phyloP scores from a whole-genome alignment of 2,113 vertebrate genomes.

The Cryptomyrus ogoouensis region DNA sequence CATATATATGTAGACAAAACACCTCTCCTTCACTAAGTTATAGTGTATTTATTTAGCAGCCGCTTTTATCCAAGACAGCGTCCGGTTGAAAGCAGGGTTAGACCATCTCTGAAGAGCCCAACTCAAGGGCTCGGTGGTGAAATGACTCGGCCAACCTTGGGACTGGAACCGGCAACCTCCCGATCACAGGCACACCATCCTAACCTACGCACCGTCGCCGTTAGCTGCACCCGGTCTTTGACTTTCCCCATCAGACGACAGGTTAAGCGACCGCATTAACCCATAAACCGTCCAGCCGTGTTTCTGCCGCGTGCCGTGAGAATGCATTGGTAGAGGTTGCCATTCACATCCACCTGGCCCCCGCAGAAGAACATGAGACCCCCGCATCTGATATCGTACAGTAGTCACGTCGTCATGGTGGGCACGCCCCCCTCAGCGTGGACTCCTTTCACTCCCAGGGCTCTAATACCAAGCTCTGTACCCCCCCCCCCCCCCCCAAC shows the following conservation, averaged over 20 bases:
- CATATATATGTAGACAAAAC: neutral
- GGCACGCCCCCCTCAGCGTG: neutral
- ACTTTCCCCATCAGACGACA: neutral
- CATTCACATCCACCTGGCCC: neutral
- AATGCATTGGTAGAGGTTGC: neutral
- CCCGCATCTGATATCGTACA: neutral
- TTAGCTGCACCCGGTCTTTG: neutral
- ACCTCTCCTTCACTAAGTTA: neutral
- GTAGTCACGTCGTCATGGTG: neutral
- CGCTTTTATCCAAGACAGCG: neutral
- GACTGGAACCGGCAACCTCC: neutral
- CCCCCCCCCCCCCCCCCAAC: slow-evolving; percentile 6
- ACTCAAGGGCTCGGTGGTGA: neutral
- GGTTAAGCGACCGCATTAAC: neutral
- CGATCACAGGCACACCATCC: neutral
- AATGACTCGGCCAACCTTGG: neutral
- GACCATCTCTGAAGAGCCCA: neutral
- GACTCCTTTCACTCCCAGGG: neutral
- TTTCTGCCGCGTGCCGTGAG: neutral
- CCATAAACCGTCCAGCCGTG: neutral
- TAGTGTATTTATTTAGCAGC: neutral
- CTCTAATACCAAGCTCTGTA: neutral
- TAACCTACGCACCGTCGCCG: neutral
- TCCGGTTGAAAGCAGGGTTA: neutral
- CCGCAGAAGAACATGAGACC: neutral